Base-by-base conservation (phyloP, 1,140 invertebrate species). In the Heliconius hermathena region DNA sequence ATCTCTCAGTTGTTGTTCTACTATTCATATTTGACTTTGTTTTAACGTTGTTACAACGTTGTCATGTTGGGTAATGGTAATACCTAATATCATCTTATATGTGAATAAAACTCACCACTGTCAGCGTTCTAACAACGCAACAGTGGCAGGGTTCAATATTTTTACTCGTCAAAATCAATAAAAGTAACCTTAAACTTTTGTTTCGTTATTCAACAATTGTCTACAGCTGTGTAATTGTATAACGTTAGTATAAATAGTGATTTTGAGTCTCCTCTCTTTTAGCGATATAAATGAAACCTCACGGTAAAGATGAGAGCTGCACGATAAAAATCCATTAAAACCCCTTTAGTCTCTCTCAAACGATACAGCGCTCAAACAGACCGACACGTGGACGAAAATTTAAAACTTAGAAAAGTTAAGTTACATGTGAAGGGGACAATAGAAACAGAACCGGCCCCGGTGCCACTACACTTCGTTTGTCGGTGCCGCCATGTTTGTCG, bases 251-350 rank as follows among this genome's bases (percentile, higher is more conserved):
- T 13, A 66, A 66, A 66, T 66, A 26, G 22, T 66, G 13, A 29
- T 29, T 66, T 66, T 16, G 9, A 66, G 60, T 13, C 4, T 66
- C 22, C 57, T 29, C 22, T 66, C n/a, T 26, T 29, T 57, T 20
- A 52, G 13, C 22, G 60, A 29, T 13, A 66, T 66, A 29, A 66
- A 29, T 66, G 13, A 16, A 66, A 66, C 60, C 11, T 66, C 60
- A 29, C 60, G 22, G 22, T 29, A n/a, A 66, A 66, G 22, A 29
- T 66, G 26, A 66, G 26, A 66, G 60, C 60, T 29, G 22, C 26
- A 29, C 9, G 60, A 66, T 66, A 66, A 66, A 66, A 66, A 66
- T 66, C 60, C 60, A 66, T 66, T 66, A 66, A 66, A 66, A 29
- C 13, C 60, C 60, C 60, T 66, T 66, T 66, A 66, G 60, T 18